Evolutionary conservation across 2,113 vertebrate species (phyloP).

Genomic region (Leucosticte australis): DNA sequence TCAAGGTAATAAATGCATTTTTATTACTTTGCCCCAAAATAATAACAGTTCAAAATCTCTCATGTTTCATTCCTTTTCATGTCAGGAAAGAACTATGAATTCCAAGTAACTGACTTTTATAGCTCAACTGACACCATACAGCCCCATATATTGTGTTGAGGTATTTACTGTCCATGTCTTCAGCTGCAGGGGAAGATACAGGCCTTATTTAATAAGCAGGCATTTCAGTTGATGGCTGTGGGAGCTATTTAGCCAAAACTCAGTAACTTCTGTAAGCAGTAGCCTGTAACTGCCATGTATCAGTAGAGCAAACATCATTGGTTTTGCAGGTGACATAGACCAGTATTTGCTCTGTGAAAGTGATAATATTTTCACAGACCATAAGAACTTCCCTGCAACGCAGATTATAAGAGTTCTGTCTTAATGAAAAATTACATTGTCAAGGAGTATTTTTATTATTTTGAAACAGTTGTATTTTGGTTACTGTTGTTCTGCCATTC

Average conservation of each 20-base stretch:
- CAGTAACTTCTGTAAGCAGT: background rate
- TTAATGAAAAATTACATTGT: background rate
- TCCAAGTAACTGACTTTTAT: background rate
- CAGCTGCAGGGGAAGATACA: background rate
- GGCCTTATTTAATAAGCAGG: background rate
- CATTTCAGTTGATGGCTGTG: background rate
- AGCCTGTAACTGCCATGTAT: background rate
- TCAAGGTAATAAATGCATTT: background rate
- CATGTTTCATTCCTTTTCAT: background rate
- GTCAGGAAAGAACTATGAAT: background rate
- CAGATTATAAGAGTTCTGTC: background rate
- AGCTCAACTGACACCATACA: background rate
- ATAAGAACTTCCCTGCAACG: background rate
- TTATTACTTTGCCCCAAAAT: background rate
- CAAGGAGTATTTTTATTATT: background rate
- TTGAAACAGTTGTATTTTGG: background rate
- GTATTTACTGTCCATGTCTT: background rate
- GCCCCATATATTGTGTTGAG: accelerated
- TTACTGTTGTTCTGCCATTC: background rate
- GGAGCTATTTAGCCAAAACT: background rate
- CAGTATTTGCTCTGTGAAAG: background rate
- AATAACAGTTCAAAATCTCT: background rate
- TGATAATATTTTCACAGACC: background rate
- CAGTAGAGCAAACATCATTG: accelerated
- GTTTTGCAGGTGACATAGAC: background rate